Evolutionary conservation across 2,888 invertebrate genomes (phyloP), one percentile per base, ranked within the genome.

Genomic region (Homarus gammarus): DNA sequence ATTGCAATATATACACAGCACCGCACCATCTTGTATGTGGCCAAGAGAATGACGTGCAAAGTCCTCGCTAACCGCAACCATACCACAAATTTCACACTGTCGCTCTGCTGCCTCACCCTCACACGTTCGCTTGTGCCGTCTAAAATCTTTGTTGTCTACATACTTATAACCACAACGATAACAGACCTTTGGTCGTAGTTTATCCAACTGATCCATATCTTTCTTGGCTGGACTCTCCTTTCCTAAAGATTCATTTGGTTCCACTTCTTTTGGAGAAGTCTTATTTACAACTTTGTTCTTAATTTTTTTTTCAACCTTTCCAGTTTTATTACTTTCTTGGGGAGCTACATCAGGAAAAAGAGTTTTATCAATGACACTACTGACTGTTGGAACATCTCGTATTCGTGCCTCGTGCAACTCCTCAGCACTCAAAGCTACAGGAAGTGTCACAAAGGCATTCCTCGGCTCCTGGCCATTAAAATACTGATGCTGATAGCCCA

Each of bases 1-100:
- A 68, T 92, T 92, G 51, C 92, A 92, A 33, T 90, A 91, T 61
- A 92, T 92, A 56, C 92, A 92, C 10, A 92, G 61, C 3, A 92
- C 78, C 1, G 78, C 68, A 5, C 90, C 90, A n/a, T 92, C 90
- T 33, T 84, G 83, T 49, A 92, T 91, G 64, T 92, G 92, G 64
- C 78, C 83, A 49, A 83, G 68, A 68, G 90, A 92, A 64, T 92
- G 92, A 27, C 84, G 73, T 18, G 90, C 89, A 84, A 90, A 92
- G 61, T 86, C 87, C 61, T 91, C 90, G 2, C 92, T 90, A 15
- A 81, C 68, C 22, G 85, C 90, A 49, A 72, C 44, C 38, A 81
- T 61, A 31, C 90, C 84, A 78, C 92, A 92, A 77, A 92, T 84
- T 10, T 84, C 87, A 51, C 92, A 92, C 36, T 78, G 81, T 3